Evolutionary conservation across 2,888 invertebrate species (phyloP), one percentile per base, ranked within the genome.

Genomic region (Halocaridina rubra): DNA sequence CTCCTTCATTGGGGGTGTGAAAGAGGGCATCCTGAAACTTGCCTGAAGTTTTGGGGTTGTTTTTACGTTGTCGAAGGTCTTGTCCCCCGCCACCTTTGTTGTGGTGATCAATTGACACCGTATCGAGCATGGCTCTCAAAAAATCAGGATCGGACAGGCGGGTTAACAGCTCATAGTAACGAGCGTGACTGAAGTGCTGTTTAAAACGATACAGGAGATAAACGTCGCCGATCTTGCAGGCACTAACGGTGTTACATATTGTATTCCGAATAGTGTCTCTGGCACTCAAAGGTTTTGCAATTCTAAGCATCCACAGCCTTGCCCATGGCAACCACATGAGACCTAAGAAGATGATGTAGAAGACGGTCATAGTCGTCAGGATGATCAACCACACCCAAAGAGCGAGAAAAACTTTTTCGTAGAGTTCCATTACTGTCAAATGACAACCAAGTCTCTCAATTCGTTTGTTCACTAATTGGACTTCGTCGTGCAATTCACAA

Each of bases 221-320:
- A 30, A 88, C 80, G 33, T 88, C 88, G 30, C 88, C 88, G n/a
- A 88, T 81, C 71, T 88, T 88, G 75, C 88, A 88, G 64, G 76
- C 84, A 46, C 82, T 82, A 22, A 86, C 75, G 22, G 86, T 86
- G 39, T 53, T 86, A 33, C 79, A 80, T 33, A 88, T 78, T 19
- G 86, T 88, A 64, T 80, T 88, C 8, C 82, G 64, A 19, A 88
- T 80, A 13, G 85, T 84, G 33, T 86, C 81, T 64, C 84, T 84
- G 19, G 86, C 84, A 33, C 81, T 77, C n/a, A 84, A 19, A 0
- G 88, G 88, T 53, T 88, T 88, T 46, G 88, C 81, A 16, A 84
- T 77, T 13, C 88, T 59, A 3, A 88, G 78, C 74, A 88, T 82
- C 24, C 72, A 30, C 22, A 84, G 78, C 24, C 86, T 71, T 7